Conservation (phyloP, 2,797 vertebrate genomes). For the Phataginus tricuspis region DNA sequence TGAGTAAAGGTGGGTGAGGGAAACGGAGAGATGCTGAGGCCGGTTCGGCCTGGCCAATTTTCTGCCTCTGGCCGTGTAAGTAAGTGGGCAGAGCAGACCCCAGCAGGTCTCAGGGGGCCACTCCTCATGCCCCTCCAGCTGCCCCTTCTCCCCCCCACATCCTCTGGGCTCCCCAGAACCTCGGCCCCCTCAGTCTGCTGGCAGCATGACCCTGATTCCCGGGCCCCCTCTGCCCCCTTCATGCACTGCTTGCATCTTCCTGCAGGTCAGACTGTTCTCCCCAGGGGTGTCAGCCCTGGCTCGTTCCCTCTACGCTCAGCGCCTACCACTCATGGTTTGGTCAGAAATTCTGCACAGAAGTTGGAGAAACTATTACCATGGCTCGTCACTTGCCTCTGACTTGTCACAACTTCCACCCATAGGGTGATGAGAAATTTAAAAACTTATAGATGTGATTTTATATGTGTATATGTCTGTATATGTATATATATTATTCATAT, state of each 20-base stretch:
- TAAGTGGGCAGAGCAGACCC: rapidly evolving
- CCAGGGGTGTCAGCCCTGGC: rapidly evolving
- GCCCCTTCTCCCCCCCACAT: rapidly evolving
- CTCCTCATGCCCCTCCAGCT: rapidly evolving
- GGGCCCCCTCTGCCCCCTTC: background rate
- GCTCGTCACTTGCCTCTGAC: background rate
- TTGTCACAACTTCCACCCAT: background rate
- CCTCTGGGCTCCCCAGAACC: too few species aligned
- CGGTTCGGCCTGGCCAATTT: background rate
- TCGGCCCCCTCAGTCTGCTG: background rate
- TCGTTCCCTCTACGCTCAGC: background rate
- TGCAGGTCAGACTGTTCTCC: background rate
- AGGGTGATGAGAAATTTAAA: background rate
- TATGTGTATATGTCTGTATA: too few species aligned
- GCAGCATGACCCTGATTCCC: background rate
- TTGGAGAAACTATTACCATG: background rate
- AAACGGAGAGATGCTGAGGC: background rate
- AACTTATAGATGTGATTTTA: too few species aligned
- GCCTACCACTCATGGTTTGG: rapidly evolving
- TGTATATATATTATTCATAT: background rate
- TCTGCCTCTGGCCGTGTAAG: background rate
- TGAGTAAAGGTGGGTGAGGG: background rate
- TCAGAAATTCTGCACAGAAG: background rate
- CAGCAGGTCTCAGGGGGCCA: background rate
- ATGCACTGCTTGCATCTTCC: background rate